These are phyloP conservation scores for Scaptomyza cyrtandrae DNA, from an alignment of 2,888 invertebrate genomes.

Conservation along the genomic window DNA sequence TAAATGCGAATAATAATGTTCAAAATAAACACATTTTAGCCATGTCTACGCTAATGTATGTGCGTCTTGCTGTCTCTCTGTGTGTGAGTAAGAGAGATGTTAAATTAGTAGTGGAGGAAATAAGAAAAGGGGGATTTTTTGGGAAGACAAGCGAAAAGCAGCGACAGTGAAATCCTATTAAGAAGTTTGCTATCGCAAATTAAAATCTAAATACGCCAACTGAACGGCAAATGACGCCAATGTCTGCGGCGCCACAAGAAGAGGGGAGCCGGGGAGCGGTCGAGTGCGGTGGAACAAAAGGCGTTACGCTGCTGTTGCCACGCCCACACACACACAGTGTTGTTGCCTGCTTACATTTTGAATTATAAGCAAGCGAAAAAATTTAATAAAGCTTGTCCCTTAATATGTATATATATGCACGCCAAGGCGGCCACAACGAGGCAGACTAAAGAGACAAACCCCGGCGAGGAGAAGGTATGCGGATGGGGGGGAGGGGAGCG, in stretches of 20 bases:
- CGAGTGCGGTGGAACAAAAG: conserved; percentile 35
- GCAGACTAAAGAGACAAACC: conserved; percentile 26
- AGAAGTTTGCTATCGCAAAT: conserved; percentile 80
- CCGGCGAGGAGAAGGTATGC: not conserved
- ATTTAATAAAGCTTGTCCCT: conserved; percentile 74
- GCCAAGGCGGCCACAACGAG: conserved; percentile 20
- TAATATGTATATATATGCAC: conserved; percentile 39
- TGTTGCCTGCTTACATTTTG: conserved; percentile 71
- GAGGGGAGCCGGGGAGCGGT: not conserved
- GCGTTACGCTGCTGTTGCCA: conserved; percentile 30
- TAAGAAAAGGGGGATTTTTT: not conserved
- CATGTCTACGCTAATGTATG: conserved; percentile 62
- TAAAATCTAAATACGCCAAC: conserved; percentile 79
- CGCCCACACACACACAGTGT: conserved; percentile 14
- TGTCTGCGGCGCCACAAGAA: conserved; percentile 50
- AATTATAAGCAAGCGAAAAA: conserved; percentile 79
- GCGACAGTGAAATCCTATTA: conserved; percentile 79
- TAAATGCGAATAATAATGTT: conserved; percentile 70
- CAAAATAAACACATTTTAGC: conserved; percentile 58
- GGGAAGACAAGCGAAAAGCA: conserved; percentile 25
- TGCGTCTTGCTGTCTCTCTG: not conserved
- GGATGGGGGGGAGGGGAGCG: not conserved
- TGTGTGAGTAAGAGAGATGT: conserved; percentile 22
- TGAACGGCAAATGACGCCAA: conserved; percentile 74
- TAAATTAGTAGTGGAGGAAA: not conserved